Conservation (phyloP, 2,797 vertebrate species). For the Peromyscus eremicus region DNA sequence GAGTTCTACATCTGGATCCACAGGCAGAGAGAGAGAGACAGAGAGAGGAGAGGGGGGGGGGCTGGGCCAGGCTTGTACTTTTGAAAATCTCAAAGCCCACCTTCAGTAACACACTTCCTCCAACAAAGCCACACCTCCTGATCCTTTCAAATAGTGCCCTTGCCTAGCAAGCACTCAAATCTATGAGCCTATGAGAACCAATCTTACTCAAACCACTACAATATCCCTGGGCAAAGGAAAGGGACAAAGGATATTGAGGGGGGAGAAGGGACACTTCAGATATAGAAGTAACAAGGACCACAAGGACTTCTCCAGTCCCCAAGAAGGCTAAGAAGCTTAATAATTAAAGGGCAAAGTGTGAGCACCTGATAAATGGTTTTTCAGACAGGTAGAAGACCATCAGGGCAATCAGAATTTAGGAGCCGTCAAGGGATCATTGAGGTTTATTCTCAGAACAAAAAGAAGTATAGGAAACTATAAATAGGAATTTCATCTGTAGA, state of each 20-base stretch:
- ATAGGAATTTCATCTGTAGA: rapidly evolving
- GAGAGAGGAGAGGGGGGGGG: not conserved
- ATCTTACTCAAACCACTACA: not conserved
- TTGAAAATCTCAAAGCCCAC: not conserved
- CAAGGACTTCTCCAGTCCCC: not conserved
- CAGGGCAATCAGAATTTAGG: too few relatives aligned
- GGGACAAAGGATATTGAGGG: not conserved
- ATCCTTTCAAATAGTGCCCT: not conserved
- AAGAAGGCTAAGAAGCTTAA: not conserved
- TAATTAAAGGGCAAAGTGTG: not conserved
- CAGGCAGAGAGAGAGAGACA: not conserved
- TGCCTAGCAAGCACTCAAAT: not conserved
- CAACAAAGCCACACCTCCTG: not conserved
- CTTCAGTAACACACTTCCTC: not conserved
- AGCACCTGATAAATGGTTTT: not conserved
- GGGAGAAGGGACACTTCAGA: not conserved
- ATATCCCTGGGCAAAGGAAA: not conserved
- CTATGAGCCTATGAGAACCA: not conserved
- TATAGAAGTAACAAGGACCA: not conserved
- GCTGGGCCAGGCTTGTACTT: not conserved
- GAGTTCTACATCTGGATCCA: not conserved
- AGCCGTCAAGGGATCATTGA: too few relatives aligned
- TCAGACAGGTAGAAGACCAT: not conserved
- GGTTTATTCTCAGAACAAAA: not conserved
- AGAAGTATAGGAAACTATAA: too few relatives aligned